Percentiles rank a stretch among this genome's conserved stretches.
Evolutionary conservation across 2,888 invertebrate genomes (phyloP).

Genomic region (Pristionchus mayeri): DNA sequence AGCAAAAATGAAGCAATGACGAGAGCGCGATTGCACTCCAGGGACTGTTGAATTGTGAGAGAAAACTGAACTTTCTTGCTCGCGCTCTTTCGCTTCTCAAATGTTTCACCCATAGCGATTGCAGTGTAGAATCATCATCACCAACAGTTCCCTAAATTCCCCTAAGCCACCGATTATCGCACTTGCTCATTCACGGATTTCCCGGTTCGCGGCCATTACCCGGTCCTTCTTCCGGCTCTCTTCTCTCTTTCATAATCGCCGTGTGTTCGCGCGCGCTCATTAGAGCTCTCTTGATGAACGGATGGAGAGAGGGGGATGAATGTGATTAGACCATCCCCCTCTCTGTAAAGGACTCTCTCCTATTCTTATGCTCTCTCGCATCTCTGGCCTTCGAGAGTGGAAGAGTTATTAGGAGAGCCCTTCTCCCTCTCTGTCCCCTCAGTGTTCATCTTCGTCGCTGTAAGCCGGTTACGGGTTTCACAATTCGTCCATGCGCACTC

Average conservation of each 20-base stretch:
- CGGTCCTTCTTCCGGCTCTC: conserved; percentile 3
- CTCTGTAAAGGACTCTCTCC: background rate
- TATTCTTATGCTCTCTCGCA: background rate
- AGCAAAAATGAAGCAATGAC: background rate
- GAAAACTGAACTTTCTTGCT: no score
- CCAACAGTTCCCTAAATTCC: background rate
- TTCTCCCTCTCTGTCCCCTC: background rate
- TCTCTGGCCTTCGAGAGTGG: background rate
- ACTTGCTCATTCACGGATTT: conserved; percentile 29
- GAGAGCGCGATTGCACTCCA: background rate
- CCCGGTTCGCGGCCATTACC: background rate
- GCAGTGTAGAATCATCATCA: background rate
- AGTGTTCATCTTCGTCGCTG: conserved; percentile 16
- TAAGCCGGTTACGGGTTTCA: conserved; percentile 22
- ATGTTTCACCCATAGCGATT: no score
- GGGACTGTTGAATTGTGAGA: no score
- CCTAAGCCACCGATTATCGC: background rate
- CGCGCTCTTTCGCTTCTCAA: background rate
- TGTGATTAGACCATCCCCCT: conserved; percentile 31
- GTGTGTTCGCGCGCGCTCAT: background rate
- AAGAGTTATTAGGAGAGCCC: background rate
- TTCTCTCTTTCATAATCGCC: conserved; percentile 14
- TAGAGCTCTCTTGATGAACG: conserved; percentile 36
- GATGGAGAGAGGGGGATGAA: background rate
- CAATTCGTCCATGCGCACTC: background rate